These are phyloP conservation scores for Apis cerana DNA, from an alignment of 1,140 invertebrate species.

Conservation along the genomic window DNA sequence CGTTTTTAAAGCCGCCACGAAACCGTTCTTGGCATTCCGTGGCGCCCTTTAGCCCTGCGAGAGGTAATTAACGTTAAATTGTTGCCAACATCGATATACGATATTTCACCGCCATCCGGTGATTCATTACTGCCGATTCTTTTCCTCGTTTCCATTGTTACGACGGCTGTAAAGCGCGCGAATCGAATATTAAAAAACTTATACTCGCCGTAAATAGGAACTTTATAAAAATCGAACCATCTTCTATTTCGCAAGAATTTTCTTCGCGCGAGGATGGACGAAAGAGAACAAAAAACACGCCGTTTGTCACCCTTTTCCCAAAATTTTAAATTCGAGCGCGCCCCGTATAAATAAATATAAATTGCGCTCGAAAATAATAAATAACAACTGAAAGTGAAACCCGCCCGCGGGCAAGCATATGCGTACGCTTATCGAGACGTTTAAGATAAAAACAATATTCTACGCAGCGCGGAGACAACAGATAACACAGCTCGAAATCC, in stretches of 20 bases:
- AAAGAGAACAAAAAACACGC: neutral
- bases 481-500: constrained; percentile 8
- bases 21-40: constrained; percentile 33
- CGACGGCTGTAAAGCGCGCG: neutral
- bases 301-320: too few relatives aligned
- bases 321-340: neutral
- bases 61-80: constrained; percentile 64
- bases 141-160: constrained; percentile 9
- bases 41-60: constrained; percentile 42
- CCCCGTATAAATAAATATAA: too few relatives aligned
- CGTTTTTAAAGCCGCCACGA: constrained; percentile 61
- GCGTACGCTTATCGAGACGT: neutral
- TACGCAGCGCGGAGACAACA: neutral
- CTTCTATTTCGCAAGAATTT: neutral
- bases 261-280: neutral
- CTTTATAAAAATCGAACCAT: neutral
- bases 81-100: constrained; percentile 41
- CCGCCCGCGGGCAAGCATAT: neutral
- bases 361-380: neutral
- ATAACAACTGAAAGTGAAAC: neutral
- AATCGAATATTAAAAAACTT: neutral
- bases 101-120: constrained; percentile 40
- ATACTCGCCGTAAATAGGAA: neutral
- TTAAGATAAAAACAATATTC: constrained; percentile 3
- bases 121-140: neutral